Base-by-base conservation (phyloP, 2,113 vertebrate genomes). In the Aleadryas rufinucha region DNA sequence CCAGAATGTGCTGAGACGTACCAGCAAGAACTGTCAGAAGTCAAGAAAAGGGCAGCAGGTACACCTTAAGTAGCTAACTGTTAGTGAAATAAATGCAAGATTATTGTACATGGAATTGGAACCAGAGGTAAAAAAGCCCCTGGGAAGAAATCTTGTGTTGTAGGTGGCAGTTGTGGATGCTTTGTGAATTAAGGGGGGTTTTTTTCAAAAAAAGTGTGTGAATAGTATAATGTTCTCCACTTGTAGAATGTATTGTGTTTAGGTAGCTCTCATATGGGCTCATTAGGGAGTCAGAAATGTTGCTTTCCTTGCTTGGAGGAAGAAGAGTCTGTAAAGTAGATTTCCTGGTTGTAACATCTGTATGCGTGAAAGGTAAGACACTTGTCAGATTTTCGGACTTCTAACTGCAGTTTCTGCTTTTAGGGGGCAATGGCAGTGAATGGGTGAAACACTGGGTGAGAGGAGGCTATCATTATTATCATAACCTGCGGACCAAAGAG, bases 381-480 rank as follows among this genome's bases (percentile, higher is more conserved):
- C 27, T 45, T 79, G 19, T 42, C 39, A 47, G 13, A 2, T 80
- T 87, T 84, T 78, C 52, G 88, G 59, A 45, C 50, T 87, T 71
- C 74, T 30, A 7, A 9, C n/a, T 75, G 56, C 13, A 6, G 18
- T 94, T 24, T 95, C 76, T 97, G 45, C 72, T 92, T 27, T 30
- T 96, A 99, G 99, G 98, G 24, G 98, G 98, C 88, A 99, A 98
- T 47, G 97, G 88, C 93, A 99, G 99, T 30, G 98, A 98, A 4
- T 99, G 99, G 99, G 98, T 99, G 96, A 98, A 98, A 71, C 99
- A 99, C 97, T 99, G 99, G 99, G 99, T 99, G 81, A 99, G 99
- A 97, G 99, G 99, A 49, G 99, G 99, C 74, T 99, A 99, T 93
- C 98, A 99, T 91, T 99, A 99, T 96, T 99, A 99, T 94, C 99